These are phyloP conservation scores for Ploceus nigricollis DNA, from an alignment of 2,113 vertebrate species.

Conservation along the genomic window DNA sequence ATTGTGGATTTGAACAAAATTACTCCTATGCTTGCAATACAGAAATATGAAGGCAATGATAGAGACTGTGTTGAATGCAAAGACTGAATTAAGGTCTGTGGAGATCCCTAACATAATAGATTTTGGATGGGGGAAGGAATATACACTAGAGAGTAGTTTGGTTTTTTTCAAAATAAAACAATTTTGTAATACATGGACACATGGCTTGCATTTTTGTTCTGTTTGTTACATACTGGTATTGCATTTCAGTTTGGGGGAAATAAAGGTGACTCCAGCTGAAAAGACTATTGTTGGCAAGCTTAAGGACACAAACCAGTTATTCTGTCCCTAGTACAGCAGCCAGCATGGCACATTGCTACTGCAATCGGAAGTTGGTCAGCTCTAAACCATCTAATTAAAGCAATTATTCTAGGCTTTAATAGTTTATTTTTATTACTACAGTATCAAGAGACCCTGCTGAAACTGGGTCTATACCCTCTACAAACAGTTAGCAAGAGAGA, in stretches of 20 bases:
- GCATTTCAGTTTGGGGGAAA: not conserved
- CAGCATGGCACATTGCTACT: not conserved
- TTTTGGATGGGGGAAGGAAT: not conserved
- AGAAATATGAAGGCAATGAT: not conserved
- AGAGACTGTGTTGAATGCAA: not conserved
- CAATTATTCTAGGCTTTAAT: slow-evolving; percentile 1
- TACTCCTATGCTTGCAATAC: not conserved
- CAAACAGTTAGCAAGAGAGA: not conserved
- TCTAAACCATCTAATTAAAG: slow-evolving; percentile 30
- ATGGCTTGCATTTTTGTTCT: not conserved
- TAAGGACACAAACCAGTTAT: not conserved
- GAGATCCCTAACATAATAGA: not conserved
- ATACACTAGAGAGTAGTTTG: not conserved
- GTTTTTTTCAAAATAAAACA: not conserved
- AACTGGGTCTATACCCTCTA: not conserved
- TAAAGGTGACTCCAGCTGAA: not conserved
- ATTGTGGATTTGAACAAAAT: not conserved
- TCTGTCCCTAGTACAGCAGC: not conserved
- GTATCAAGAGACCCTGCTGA: not conserved
- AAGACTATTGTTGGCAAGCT: not conserved
- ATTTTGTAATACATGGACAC: not conserved
- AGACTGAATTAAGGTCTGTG: not conserved
- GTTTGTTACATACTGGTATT: not conserved
- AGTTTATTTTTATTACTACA: slow-evolving; percentile 19
- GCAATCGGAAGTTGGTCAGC: not conserved